phyloP scores from a whole-genome alignment of 2,888 invertebrate species.

The Drosophila meridiana region DNA sequence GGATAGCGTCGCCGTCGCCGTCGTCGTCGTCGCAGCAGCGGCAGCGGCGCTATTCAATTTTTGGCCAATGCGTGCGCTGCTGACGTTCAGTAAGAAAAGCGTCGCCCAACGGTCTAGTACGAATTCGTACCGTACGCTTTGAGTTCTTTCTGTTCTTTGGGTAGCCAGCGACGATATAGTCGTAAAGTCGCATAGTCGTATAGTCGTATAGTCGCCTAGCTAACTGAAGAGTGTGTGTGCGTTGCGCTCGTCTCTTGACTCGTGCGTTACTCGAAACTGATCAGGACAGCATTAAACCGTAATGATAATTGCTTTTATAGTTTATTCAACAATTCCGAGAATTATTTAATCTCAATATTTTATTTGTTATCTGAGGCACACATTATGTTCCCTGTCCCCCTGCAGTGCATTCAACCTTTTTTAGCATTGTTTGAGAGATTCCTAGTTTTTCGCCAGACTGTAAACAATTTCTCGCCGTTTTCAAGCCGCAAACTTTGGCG shows the following conservation, averaged over 20 bases:
- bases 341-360: not conserved
- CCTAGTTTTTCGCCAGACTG: slow-evolving; percentile 6
- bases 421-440: slow-evolving; percentile 4
- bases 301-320: slow-evolving; percentile 28
- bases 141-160: slow-evolving; percentile 78
- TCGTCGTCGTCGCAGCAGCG: slow-evolving; percentile 42
- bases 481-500: slow-evolving; percentile 40
- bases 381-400: slow-evolving; percentile 1
- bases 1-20: slow-evolving; percentile 58
- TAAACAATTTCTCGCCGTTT: slow-evolving; percentile 34
- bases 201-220: slow-evolving; percentile 27
- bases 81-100: slow-evolving; percentile 85
- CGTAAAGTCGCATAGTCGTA: slow-evolving; percentile 40
- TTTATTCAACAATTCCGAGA: slow-evolving; percentile 8
- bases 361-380: not conserved
- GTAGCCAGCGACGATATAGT: slow-evolving; percentile 53
- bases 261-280: slow-evolving; percentile 65
- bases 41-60: slow-evolving; percentile 53
- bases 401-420: not conserved
- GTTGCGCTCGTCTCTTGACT: slow-evolving; percentile 71
- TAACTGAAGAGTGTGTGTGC: slow-evolving; percentile 66
- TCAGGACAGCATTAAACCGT: slow-evolving; percentile 43
- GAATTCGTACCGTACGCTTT: slow-evolving; percentile 83
- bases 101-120: slow-evolving; percentile 86
- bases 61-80: slow-evolving; percentile 79